Evolutionary conservation across 2,888 invertebrate genomes (phyloP).

Genomic region (Hipparchia sbordonii): DNA sequence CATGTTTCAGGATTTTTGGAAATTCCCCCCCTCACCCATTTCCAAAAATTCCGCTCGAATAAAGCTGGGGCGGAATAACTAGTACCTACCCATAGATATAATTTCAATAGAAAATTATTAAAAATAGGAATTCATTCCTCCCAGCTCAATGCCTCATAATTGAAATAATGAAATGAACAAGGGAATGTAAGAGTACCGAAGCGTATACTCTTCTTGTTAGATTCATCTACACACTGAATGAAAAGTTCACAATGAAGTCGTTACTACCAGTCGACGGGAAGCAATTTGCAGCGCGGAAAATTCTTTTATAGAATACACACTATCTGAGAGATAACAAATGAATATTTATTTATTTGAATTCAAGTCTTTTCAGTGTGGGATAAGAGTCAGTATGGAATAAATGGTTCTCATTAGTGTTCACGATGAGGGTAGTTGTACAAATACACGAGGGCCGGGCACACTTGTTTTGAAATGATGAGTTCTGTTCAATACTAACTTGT

Average conservation of each 20-base stretch:
- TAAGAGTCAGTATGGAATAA: slow-evolving; percentile 22
- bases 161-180: slow-evolving; percentile 19
- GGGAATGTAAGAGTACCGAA: neutral
- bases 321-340: slow-evolving; percentile 12
- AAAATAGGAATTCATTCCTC: slow-evolving; percentile 1
- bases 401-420: slow-evolving; percentile 17
- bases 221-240: slow-evolving; percentile 40
- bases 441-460: slow-evolving; percentile 25
- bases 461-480: slow-evolving; percentile 36
- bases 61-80: no score
- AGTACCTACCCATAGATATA: no score
- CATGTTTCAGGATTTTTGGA: no score
- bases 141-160: slow-evolving; percentile 7
- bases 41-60: no score
- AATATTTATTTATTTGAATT: slow-evolving; percentile 9
- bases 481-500: slow-evolving; percentile 19
- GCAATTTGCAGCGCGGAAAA: slow-evolving; percentile 55
- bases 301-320: slow-evolving; percentile 48
- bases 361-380: neutral
- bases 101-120: no score
- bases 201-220: slow-evolving; percentile 27
- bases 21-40: no score
- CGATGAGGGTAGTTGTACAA: slow-evolving; percentile 21
- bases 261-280: slow-evolving; percentile 52
- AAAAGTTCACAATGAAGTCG: slow-evolving; percentile 53